Conservation (phyloP, 2,888 invertebrate genomes). For the Galeruca laticollis region DNA sequence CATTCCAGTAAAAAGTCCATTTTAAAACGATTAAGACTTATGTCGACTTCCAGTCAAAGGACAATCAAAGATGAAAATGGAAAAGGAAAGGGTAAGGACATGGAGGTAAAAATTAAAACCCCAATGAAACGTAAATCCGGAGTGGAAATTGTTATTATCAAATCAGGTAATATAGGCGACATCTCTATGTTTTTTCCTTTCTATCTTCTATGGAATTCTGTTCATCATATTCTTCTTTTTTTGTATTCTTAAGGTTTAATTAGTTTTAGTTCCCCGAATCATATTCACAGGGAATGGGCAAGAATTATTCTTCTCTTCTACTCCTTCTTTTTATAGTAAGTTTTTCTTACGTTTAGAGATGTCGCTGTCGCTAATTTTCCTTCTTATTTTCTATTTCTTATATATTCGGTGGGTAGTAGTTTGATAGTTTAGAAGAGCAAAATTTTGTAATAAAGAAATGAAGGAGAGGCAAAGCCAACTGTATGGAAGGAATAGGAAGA, state of each 20-base stretch:
- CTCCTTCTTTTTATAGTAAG: too few species aligned
- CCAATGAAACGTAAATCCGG: background rate
- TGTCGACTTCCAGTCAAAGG: conserved; percentile 44
- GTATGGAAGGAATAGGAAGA: too few species aligned
- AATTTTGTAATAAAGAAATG: too few species aligned
- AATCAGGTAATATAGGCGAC: conserved; percentile 16
- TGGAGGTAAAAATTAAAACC: conserved; percentile 10
- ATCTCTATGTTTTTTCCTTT: background rate
- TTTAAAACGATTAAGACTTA: conserved; percentile 58
- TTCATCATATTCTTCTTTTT: background rate
- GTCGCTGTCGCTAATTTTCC: background rate
- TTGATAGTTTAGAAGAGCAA: too few species aligned
- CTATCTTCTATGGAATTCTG: too few species aligned
- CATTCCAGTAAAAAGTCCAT: conserved; percentile 65
- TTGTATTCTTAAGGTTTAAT: too few species aligned
- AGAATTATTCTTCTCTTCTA: too few species aligned
- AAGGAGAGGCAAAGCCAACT: too few species aligned
- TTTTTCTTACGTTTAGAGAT: background rate
- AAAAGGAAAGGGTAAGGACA: conserved; percentile 39
- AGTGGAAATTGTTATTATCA: conserved; percentile 10
- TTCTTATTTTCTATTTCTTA: background rate
- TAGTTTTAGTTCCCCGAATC: too few species aligned
- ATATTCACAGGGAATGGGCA: too few species aligned
- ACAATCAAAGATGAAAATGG: conserved; percentile 44
- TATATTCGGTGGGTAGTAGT: too few species aligned